phyloP scores from a whole-genome alignment of 2,113 vertebrate species.

The Myrmecophaga tridactyla region DNA sequence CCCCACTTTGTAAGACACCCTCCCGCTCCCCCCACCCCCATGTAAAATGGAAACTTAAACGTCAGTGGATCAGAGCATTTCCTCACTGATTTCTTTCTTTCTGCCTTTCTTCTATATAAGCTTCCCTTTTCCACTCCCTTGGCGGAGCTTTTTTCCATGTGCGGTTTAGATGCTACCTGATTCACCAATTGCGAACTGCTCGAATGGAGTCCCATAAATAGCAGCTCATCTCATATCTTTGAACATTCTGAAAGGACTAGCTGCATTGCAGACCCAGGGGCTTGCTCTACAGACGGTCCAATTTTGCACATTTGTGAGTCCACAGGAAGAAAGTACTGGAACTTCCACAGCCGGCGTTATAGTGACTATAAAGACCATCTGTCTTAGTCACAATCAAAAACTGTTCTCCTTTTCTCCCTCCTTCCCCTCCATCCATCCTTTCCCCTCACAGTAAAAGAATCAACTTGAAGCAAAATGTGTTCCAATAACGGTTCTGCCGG shows the following conservation, averaged over 20 bases:
- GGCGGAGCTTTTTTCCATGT: too few relatives aligned
- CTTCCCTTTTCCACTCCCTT: too few relatives aligned
- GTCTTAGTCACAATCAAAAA: conserved; percentile 60
- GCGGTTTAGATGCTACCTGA: too few relatives aligned
- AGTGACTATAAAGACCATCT: conserved; percentile 19
- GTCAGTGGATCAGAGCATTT: too few relatives aligned
- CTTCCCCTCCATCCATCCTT: neutral
- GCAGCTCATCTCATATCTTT: too few relatives aligned
- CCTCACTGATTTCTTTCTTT: too few relatives aligned
- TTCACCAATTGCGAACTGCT: too few relatives aligned
- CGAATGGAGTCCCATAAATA: too few relatives aligned
- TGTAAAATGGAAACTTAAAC: too few relatives aligned
- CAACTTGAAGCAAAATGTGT: conserved; percentile 17
- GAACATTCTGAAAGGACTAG: neutral
- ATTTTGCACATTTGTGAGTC: neutral
- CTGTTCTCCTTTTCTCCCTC: conserved; percentile 22
- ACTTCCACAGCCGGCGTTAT: conserved; percentile 26
- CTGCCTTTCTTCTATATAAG: too few relatives aligned
- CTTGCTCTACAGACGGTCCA: neutral
- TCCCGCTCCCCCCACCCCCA: too few relatives aligned
- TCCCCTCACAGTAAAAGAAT: conserved; percentile 32
- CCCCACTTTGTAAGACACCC: too few relatives aligned
- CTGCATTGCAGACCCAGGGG: neutral
- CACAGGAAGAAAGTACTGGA: neutral
- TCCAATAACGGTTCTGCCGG: conserved; percentile 2